These are phyloP conservation scores for Parazoanthus atlanticus DNA, from an alignment of 92 coral and sea anemone genomes.

Conservation along the genomic window DNA sequence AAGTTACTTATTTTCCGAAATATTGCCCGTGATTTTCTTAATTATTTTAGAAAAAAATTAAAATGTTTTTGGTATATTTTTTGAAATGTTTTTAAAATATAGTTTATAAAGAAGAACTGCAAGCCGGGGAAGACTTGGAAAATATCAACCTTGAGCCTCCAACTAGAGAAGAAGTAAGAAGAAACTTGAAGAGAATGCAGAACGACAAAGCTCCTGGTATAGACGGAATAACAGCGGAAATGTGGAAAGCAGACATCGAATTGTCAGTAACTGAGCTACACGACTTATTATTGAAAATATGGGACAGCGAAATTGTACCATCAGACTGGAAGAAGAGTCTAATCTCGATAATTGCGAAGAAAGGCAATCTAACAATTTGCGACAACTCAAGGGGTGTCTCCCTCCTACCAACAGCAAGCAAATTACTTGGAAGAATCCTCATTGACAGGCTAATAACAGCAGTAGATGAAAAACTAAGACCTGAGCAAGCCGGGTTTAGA, in stretches of 20 bases:
- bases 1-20: too few species aligned
- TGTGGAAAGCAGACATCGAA: constrained; percentile 6
- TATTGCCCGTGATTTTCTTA: too few species aligned
- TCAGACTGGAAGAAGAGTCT: neutral
- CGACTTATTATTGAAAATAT: neutral
- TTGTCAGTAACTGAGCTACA: too few species aligned
- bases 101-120: constrained; percentile 3
- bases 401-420: too few species aligned
- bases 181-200: neutral
- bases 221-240: neutral
- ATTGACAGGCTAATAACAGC: neutral
- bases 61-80: too few species aligned
- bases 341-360: neutral
- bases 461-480: too few species aligned
- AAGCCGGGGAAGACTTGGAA: neutral
- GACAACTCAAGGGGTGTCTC: too few species aligned
- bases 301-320: neutral
- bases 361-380: neutral
- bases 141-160: too few species aligned
- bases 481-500: too few species aligned
- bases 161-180: too few species aligned
- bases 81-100: too few species aligned
- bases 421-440: neutral
- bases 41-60: too few species aligned
- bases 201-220: neutral